Evolutionary conservation across 2,888 invertebrate genomes (phyloP).

Genomic region (Cheilosia vulpina): DNA sequence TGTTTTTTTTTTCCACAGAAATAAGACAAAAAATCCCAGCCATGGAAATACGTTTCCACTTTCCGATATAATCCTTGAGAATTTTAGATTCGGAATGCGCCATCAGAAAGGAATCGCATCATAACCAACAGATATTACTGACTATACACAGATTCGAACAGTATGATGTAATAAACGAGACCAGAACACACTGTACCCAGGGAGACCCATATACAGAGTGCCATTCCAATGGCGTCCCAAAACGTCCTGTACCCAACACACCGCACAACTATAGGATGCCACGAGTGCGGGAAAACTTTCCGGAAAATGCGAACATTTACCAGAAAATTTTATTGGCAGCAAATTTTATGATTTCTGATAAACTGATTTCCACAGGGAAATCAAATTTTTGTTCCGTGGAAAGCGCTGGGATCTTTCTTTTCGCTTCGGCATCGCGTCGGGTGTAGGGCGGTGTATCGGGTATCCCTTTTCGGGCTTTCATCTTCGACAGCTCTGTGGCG

Average conservation of each 20-base stretch:
- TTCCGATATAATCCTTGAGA: conserved; percentile 14
- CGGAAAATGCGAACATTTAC: conserved; percentile 77
- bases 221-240: conserved; percentile 41
- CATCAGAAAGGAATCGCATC: conserved; percentile 62
- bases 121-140: conserved; percentile 69
- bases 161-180: conserved; percentile 66
- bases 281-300: conserved; percentile 66
- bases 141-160: conserved; percentile 59
- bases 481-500: conserved; percentile 53
- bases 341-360: conserved; percentile 83
- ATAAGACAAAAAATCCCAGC: conserved; percentile 26
- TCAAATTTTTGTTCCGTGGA: conserved; percentile 76
- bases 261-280: not conserved
- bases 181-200: conserved; percentile 31
- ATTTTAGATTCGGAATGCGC: conserved; percentile 61
- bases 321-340: conserved; percentile 79
- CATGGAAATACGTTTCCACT: conserved; percentile 11
- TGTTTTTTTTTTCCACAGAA: conserved; percentile 5
- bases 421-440: conserved; percentile 2
- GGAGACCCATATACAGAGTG: conserved; percentile 41
- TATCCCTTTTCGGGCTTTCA: conserved; percentile 43
- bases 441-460: not conserved
- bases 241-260: conserved; percentile 23
- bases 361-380: conserved; percentile 83
- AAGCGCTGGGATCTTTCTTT: conserved; percentile 51